Evolutionary conservation across 2,113 vertebrate genomes (phyloP).

Genomic region (Heloderma charlesbogerti): DNA sequence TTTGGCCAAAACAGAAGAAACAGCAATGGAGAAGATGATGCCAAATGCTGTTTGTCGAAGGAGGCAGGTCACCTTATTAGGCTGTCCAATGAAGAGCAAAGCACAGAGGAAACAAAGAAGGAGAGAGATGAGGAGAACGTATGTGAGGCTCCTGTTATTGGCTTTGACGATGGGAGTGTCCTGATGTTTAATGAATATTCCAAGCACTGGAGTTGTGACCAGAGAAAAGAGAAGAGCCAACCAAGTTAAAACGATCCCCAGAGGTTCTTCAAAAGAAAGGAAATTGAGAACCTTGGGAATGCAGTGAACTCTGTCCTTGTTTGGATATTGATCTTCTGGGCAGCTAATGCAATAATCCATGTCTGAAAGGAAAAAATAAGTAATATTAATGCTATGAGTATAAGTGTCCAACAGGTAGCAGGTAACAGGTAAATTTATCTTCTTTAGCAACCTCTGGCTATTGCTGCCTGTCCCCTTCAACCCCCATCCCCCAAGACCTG

Average conservation of each 20-base stretch:
- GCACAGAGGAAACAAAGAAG: neutral
- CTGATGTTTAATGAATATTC: neutral
- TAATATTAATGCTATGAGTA: too few relatives aligned
- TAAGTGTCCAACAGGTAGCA: too few relatives aligned
- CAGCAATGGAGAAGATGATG: neutral
- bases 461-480: too few relatives aligned
- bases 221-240: neutral
- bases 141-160: neutral
- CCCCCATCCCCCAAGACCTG: too few relatives aligned
- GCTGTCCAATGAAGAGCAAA: neutral
- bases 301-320: neutral
- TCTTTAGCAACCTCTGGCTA: too few relatives aligned
- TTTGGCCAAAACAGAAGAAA: conserved; percentile 1
- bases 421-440: too few relatives aligned
- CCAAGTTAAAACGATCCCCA: neutral
- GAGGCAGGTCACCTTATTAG: neutral
- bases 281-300: neutral
- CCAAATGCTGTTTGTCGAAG: neutral
- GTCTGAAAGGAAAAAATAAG: neutral
- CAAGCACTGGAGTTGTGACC: neutral
- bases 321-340: neutral
- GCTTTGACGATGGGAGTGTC: neutral
- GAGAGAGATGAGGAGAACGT: neutral
- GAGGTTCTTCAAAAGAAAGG: neutral
- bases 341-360: neutral